Base-by-base conservation (phyloP, 2,888 invertebrate genomes). In the Lucinisca nassula region DNA sequence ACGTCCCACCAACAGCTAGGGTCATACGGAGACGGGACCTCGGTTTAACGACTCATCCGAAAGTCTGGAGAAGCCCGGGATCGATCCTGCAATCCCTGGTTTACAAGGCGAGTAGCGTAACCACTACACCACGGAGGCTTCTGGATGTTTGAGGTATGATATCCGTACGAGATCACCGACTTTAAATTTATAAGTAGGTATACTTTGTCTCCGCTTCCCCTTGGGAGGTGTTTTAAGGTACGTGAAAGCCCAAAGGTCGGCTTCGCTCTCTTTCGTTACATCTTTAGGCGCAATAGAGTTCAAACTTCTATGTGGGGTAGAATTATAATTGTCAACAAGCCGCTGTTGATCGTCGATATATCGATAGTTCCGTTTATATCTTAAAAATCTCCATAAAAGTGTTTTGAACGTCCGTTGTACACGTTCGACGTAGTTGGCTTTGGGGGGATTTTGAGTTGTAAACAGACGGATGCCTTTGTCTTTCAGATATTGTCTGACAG, bases 291-390 rank as follows among this genome's bases (percentile, higher is more conserved):
- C 40, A 45, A 83, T 73, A 72, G 35, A 58, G 45, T 83, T 70
- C 24, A 77, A 79, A 77, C 83, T 77, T 21, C 86, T 51, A 58
- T 86, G 83, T 17, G 76, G 87, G 0, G 87, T 76, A 1, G 38
- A 35, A 51, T 83, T 84, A 17, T 85, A 81, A 61, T 58, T 80
- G 17, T 21, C 21, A 0, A 85, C 81, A 10, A 85, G 3, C 3
- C 8, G 8, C 6, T 24, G 27, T 30, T 72, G 38, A 24, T 55
- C 38, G 24, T 83, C 78, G 17, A 78, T 83, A 67, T 86, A 27
- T 61, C 82, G 58, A 77, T 83, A 87, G 37, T 45, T 55, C 12
- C 80, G 8, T 74, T 83, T 74, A 24, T 80, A 77, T 30, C 76
- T 67, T 61, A 87, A 58, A 21, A 32, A 49, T 40, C 84, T n/a